These are phyloP conservation scores for Ciconia boyciana DNA, from an alignment of 2,113 vertebrate species.

Conservation along the genomic window DNA sequence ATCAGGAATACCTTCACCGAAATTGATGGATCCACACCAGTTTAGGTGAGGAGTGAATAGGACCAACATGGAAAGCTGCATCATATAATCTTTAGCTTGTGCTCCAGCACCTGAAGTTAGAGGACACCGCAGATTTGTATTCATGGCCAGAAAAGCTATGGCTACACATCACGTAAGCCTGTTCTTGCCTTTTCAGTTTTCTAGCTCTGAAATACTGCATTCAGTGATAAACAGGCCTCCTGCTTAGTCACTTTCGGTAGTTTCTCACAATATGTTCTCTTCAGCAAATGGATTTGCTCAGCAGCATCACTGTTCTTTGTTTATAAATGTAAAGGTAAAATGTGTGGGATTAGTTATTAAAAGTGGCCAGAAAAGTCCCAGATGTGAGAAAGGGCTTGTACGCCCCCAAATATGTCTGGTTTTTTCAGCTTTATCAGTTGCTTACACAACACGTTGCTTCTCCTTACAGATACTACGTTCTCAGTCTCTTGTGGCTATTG, in stretches of 20 bases:
- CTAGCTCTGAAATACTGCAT: not conserved
- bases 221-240: not conserved
- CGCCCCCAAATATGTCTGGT: not conserved
- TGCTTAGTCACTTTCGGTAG: not conserved
- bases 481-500: not conserved
- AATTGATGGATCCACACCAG: not conserved
- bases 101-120: not conserved
- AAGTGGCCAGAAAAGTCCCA: not conserved
- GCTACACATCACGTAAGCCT: not conserved
- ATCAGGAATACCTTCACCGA: not conserved
- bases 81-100: not conserved
- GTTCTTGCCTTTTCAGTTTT: not conserved
- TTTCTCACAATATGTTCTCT: not conserved
- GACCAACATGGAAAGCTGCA: not conserved
- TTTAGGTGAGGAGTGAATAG: not conserved
- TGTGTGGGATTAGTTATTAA: not conserved
- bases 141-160: not conserved
- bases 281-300: not conserved
- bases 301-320: not conserved
- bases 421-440: not conserved
- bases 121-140: not conserved
- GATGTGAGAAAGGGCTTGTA: not conserved
- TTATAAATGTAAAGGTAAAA: not conserved
- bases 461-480: not conserved
- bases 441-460: not conserved